Conservation (phyloP, 2,113 vertebrate species). For the Crotalus helleri region DNA sequence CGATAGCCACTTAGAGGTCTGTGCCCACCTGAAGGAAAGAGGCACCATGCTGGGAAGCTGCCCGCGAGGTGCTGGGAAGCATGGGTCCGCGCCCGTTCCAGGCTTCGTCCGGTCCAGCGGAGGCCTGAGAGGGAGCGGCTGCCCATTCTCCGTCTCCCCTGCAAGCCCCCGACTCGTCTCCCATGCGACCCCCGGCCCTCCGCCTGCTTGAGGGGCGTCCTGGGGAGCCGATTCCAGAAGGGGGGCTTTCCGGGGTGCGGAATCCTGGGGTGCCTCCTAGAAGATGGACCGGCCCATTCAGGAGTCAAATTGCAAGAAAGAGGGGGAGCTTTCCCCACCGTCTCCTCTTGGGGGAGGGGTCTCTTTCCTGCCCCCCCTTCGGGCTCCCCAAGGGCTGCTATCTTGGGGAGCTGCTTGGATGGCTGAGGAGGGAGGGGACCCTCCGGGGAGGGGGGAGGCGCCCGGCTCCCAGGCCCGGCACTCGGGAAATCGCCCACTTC, state of each 20-base stretch:
- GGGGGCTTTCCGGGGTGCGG: background rate
- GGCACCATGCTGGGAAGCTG: background rate
- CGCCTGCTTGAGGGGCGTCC: background rate
- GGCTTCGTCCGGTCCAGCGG: background rate
- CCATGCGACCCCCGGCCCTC: background rate
- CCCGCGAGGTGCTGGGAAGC: background rate
- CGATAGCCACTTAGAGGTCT: background rate
- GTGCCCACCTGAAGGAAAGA: background rate
- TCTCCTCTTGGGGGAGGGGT: background rate
- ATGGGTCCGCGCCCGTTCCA: background rate
- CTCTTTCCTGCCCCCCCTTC: background rate
- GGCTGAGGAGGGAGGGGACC: background rate
- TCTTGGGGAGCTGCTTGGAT: background rate
- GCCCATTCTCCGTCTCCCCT: background rate
- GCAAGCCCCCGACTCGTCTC: background rate
- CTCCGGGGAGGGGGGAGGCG: background rate
- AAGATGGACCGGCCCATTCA: background rate
- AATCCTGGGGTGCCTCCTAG: background rate
- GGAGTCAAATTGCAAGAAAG: background rate
- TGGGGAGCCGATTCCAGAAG: background rate
- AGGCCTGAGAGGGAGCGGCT: background rate
- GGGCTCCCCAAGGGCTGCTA: background rate
- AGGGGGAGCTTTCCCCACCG: background rate
- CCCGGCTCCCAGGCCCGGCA: no score
- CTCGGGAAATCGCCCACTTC: background rate